A percentile compares a stretch with the other conserved stretches of the same genome.
These are phyloP conservation scores for Thysanoteuthis rhombus DNA, from an alignment of 2,888 invertebrate species.

Conservation along the genomic window DNA sequence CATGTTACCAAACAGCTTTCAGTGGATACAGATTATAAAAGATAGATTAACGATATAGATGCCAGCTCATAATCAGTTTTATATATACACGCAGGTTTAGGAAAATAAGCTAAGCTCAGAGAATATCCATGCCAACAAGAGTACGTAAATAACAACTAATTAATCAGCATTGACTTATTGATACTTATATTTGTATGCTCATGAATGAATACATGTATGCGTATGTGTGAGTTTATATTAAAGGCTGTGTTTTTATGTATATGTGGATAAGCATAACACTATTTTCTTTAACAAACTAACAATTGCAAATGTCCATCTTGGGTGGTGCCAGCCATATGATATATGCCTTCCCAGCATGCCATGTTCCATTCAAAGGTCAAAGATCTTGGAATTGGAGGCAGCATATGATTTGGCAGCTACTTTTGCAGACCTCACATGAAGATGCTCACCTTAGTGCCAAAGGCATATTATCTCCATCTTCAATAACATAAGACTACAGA, in stretches of 20 bases:
- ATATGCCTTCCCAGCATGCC: neutral
- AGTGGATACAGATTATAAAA: too few relatives aligned
- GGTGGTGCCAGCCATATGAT: neutral
- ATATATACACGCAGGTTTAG: neutral
- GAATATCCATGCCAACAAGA: neutral
- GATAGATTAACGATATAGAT: neutral
- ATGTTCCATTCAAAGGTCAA: neutral
- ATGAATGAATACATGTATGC: neutral
- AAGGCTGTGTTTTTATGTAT: neutral
- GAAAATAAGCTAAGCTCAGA: neutral
- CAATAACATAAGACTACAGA: neutral
- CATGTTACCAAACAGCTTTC: too few relatives aligned
- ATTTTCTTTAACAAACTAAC: neutral
- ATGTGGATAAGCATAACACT: neutral
- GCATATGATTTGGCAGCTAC: neutral
- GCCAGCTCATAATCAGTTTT: neutral
- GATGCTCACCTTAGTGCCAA: neutral
- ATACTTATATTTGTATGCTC: neutral
- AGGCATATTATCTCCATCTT: neutral
- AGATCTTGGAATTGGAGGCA: conserved; percentile 12
- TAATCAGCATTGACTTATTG: neutral
- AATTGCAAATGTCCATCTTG: neutral
- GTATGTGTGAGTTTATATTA: neutral
- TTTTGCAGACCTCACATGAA: neutral
- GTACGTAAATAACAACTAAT: neutral